Percentiles rank a stretch among this genome's conserved stretches.
Evolutionary conservation across 2,113 vertebrate species (phyloP).

Genomic region (Antechinus stuartii): DNA sequence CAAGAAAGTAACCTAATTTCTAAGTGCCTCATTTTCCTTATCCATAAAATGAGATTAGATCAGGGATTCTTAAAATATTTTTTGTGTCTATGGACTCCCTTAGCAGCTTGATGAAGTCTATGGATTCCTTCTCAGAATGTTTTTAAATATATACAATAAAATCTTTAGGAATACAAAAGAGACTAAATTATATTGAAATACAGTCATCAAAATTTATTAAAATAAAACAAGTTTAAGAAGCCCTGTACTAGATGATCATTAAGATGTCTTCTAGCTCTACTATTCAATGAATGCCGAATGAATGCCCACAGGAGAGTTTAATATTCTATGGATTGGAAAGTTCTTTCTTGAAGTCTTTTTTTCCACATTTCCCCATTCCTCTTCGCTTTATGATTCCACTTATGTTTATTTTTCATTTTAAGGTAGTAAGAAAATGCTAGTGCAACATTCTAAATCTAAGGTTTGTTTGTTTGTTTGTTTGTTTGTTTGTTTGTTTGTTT

Average conservation of each 20-base stretch:
- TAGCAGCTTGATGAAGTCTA: background rate
- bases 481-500: no score
- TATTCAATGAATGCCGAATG: background rate
- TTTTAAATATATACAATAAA: background rate
- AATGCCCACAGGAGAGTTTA: background rate
- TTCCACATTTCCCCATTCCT: no score
- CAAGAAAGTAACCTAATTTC: constrained; percentile 1
- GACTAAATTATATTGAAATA: background rate
- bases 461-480: background rate
- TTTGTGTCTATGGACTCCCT: background rate
- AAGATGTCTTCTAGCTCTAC: background rate
- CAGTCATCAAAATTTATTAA: background rate
- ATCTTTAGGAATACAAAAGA: background rate
- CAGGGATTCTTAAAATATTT: background rate
- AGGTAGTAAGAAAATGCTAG: background rate
- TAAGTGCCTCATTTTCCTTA: background rate
- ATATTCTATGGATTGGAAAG: background rate
- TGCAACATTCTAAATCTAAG: background rate
- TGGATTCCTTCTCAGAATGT: background rate
- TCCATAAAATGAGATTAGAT: background rate
- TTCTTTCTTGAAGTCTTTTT: background rate
- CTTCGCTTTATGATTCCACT: background rate
- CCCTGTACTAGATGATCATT: background rate
- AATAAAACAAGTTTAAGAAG: background rate
- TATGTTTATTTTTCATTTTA: background rate